These are phyloP conservation scores for Plutomurus gul DNA, from an alignment of 1,140 invertebrate genomes.

Conservation along the genomic window DNA sequence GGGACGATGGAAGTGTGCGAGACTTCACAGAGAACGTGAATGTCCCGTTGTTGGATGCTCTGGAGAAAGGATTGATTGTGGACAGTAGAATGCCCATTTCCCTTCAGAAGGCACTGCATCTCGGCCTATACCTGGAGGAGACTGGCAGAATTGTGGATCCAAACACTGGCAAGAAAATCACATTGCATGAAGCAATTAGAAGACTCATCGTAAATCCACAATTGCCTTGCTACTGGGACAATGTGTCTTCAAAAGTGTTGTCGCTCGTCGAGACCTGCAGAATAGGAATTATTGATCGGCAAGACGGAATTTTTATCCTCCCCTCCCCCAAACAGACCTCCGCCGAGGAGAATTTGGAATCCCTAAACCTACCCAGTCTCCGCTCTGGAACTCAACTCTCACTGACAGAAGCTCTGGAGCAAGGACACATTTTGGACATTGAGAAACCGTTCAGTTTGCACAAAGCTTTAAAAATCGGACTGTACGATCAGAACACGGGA, in stretches of 20 bases:
- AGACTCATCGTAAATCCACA: slow-evolving; percentile 77
- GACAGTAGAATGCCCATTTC: slow-evolving; percentile 82
- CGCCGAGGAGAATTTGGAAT: slow-evolving; percentile 9
- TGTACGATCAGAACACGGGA: slow-evolving; percentile 73
- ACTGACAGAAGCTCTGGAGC: slow-evolving; percentile 69
- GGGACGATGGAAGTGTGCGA: slow-evolving; percentile 72
- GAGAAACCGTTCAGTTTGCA: slow-evolving; percentile 81
- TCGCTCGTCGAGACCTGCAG: slow-evolving; percentile 77
- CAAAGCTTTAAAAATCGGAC: slow-evolving; percentile 78
- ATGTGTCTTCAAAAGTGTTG: slow-evolving; percentile 68
- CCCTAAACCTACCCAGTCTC: neutral
- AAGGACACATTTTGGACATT: slow-evolving; percentile 81
- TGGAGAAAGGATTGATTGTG: slow-evolving; percentile 76
- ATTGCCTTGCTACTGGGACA: slow-evolving; percentile 79
- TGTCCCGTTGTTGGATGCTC: slow-evolving; percentile 77
- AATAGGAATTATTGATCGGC: slow-evolving; percentile 78
- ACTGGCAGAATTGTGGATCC: slow-evolving; percentile 82
- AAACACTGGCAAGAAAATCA: slow-evolving; percentile 72
- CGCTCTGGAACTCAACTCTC: neutral
- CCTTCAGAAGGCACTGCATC: slow-evolving; percentile 81
- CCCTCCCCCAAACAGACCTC: slow-evolving; percentile 64
- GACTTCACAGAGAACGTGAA: slow-evolving; percentile 69
- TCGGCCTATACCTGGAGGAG: slow-evolving; percentile 79
- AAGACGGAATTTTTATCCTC: slow-evolving; percentile 76
- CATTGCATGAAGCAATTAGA: slow-evolving; percentile 81